phyloP scores from a whole-genome alignment of 2,888 invertebrate genomes.

The Aporophyla lueneburgensis region DNA sequence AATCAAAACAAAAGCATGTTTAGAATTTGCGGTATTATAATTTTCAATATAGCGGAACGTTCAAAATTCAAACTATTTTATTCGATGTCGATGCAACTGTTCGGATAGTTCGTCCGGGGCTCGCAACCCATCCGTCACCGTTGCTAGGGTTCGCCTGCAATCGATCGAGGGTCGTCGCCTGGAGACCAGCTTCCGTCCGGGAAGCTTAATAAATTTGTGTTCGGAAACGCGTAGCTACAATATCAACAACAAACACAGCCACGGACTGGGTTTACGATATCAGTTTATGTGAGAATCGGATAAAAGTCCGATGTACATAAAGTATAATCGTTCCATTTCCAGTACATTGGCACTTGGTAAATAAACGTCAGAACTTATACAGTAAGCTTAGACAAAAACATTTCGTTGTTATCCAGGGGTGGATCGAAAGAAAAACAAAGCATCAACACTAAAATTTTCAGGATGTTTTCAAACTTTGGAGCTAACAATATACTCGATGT shows the following conservation, averaged over 20 bases:
- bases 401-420: neutral
- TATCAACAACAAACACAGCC: conserved; percentile 17
- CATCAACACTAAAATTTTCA: conserved; percentile 8
- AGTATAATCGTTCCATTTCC: conserved; percentile 7
- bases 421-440: conserved; percentile 8
- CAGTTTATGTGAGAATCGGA: neutral
- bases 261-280: conserved; percentile 4
- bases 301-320: conserved; percentile 1
- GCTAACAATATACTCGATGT: neutral
- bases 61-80: conserved; percentile 4
- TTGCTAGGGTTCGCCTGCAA: conserved; percentile 61
- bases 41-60: neutral
- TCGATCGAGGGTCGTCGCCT: conserved; percentile 76
- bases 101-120: conserved; percentile 16
- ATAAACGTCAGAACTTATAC: conserved; percentile 28
- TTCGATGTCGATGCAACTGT: conserved; percentile 6
- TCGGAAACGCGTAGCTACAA: conserved; percentile 20
- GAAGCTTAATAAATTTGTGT: conserved; percentile 38
- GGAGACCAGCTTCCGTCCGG: conserved; percentile 61
- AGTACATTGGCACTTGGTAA: conserved; percentile 7
- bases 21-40: neutral
- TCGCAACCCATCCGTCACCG: conserved; percentile 51
- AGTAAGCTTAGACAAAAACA: conserved; percentile 21
- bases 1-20: conserved; percentile 6
- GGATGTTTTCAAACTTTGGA: conserved; percentile 16